Evolutionary conservation across 2,113 vertebrate species (phyloP), one percentile per base, ranked within the genome.

Genomic region (Forbesichthys agassizii): DNA sequence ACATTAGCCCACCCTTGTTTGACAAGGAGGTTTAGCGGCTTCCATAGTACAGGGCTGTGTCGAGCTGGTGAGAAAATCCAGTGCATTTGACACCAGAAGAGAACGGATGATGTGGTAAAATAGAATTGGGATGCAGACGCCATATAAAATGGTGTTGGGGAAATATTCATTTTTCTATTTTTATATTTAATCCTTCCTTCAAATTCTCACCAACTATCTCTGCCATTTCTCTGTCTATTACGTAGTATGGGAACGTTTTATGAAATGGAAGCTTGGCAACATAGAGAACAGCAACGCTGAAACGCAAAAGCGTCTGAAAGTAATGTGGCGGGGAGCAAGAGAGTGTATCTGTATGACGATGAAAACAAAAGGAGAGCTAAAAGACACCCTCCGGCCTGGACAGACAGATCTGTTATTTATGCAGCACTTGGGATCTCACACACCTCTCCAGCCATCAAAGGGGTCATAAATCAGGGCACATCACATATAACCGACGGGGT

Each of bases 401-500:
- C 55, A 48, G 67, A 54, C 59, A 66, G 60, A 68, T 77, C 33
- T 84, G 68, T 78, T 82, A 79, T 77, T 70, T 65, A 75, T 74
- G 72, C 67, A 77, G 70, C 64, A 74, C 68, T 69, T 52, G 54
- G 72, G 48, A 53, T 67, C 62, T 74, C 48, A 53, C 49, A 73
- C 64, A 73, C 77, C 58, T 71, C 68, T 72, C 61, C 64, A 33
- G 66, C 61, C 20, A 62, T 61, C 42, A 73, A 75, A 61, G 42
- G 56, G 74, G 67, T 74, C 64, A 49, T 84, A 79, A 77, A 85
- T 83, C 73, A 82, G 55, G 48, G 33, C 3, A 48, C 61, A 71
- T 27, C 18, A 62, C 42, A 55, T 42, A 47, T 57, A 8, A 47
- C 42, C 56, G 56, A 1, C 7, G 27, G 33, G 55, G 46, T 20